Evolutionary conservation across 2,888 invertebrate species (phyloP).

Genomic region (Hesperia comma): DNA sequence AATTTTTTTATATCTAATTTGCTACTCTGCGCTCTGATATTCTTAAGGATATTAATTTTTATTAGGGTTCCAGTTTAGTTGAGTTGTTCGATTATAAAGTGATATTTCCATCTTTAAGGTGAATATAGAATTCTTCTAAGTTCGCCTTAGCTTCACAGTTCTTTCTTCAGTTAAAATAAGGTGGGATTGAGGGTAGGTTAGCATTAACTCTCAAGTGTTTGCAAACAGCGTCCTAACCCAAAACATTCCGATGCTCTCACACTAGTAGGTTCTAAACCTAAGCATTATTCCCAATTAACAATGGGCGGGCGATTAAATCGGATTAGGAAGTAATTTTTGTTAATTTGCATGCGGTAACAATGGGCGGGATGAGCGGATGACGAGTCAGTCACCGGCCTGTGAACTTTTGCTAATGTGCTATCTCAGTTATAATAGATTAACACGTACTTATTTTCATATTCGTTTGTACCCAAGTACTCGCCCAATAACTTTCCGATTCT

Average conservation of each 20-base stretch:
- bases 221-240: too few relatives aligned
- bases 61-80: too few relatives aligned
- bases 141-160: too few relatives aligned
- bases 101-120: too few relatives aligned
- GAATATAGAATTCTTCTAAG: too few relatives aligned
- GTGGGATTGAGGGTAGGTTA: too few relatives aligned
- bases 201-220: background rate
- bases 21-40: too few relatives aligned
- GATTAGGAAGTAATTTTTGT: slow-evolving; percentile 74
- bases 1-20: background rate
- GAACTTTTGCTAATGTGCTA: slow-evolving; percentile 41
- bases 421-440: slow-evolving; percentile 16
- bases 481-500: too few relatives aligned
- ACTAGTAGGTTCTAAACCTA: slow-evolving; percentile 9
- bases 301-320: slow-evolving; percentile 53
- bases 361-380: slow-evolving; percentile 42
- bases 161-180: too few relatives aligned
- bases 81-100: too few relatives aligned
- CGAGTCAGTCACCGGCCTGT: slow-evolving; percentile 39
- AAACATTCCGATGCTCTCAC: background rate
- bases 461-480: too few relatives aligned
- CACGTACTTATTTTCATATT: background rate
- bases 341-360: slow-evolving; percentile 39
- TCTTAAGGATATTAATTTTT: too few relatives aligned
- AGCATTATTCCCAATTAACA: slow-evolving; percentile 32